Evolutionary conservation across 2,113 vertebrate species (phyloP), one percentile per base, ranked within the genome.

Genomic region (Psophia crepitans): DNA sequence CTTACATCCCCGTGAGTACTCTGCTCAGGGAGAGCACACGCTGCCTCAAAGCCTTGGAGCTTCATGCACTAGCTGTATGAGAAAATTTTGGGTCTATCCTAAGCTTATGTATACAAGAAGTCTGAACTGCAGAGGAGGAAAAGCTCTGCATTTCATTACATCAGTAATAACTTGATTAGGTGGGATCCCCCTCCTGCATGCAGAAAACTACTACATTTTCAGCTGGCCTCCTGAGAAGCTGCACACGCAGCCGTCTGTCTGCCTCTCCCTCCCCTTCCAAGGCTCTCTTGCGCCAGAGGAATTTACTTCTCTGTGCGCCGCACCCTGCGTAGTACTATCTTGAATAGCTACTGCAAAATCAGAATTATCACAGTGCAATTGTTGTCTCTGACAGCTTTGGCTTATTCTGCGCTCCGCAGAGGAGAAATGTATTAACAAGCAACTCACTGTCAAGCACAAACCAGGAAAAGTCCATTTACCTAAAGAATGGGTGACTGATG

Each of bases 401-500:
- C 4, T 89, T 54, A 51, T 37, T 37, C 44, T 81, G 58, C 51
- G 43, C 16, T 64, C 20, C 26, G 33, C 37, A 44, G 27, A 82
- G 27, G 3, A 77, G 1, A 28, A 84, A 2, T 2, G 18, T 27
- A 57, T 35, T 78, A 80, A 77, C 14, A 60, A 43, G 39, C 32
- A 49, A 76, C 17, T 91, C 2, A 70, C 46, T n/a, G 22, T 26
- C 17, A 13, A 58, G 12, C 43, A 76, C 33, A 71, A 60, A 84
- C 6, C 7, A 22, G 26, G 27, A 60, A 60, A 93, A 88, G 16
- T n/a, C 48, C 8, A 80, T 88, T 98, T 97, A 99, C 99, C 99
- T 98, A 99, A 98, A 97, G 99, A 99, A 96, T 98, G 97, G 32
- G 98, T 99, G 93, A 99, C 98, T 91, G 99, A 99, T 51, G 98